Percentiles rank a stretch among this genome's conserved stretches.
Conservation (phyloP, 2,113 vertebrate genomes). For the Odontophorus gujanensis region DNA sequence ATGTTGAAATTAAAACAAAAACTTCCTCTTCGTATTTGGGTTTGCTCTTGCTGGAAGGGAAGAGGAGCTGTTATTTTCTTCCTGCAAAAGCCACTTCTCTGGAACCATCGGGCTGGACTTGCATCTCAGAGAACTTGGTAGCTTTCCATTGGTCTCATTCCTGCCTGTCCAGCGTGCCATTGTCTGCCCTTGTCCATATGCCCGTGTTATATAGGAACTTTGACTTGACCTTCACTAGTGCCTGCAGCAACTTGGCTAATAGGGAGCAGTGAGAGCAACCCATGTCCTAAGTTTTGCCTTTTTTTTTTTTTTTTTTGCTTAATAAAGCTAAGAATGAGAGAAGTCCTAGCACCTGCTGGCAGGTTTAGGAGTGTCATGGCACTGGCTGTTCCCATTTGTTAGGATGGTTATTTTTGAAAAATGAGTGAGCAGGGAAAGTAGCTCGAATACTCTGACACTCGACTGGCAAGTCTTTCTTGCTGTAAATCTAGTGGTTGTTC, state of each 20-base stretch:
- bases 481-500: conserved; percentile 3
- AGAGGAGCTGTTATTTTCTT: background rate
- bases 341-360: background rate
- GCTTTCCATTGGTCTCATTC: background rate
- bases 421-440: conserved; percentile 30
- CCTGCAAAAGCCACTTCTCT: background rate
- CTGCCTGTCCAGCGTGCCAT: background rate
- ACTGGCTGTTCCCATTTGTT: background rate
- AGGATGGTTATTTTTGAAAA: background rate
- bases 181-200: background rate
- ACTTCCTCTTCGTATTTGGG: background rate
- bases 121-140: background rate
- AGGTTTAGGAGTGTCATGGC: background rate
- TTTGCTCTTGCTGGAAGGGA: background rate
- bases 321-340: background rate
- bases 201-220: background rate
- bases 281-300: background rate
- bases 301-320: background rate
- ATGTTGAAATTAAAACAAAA: background rate
- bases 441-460: conserved; percentile 24
- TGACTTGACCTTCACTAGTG: background rate
- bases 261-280: background rate
- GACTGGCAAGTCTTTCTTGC: conserved; percentile 19
- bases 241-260: background rate
- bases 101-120: background rate